phyloP scores from a whole-genome alignment of 2,113 vertebrate genomes.

The Camelus bactrianus region DNA sequence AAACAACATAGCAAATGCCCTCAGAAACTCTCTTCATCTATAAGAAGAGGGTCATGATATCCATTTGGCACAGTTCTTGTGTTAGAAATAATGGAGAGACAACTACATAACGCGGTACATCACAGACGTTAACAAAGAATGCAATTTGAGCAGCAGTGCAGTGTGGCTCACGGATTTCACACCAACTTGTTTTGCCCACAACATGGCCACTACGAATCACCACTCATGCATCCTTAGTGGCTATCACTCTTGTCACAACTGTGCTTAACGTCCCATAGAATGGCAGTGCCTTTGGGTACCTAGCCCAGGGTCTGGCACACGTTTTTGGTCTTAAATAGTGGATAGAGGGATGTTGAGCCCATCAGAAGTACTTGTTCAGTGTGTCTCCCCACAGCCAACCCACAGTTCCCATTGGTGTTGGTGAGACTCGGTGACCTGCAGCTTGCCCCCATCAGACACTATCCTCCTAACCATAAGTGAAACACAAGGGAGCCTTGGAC shows the following conservation, averaged over 20 bases:
- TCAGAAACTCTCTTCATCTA: neutral
- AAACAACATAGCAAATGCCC: neutral
- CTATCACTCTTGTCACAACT: neutral
- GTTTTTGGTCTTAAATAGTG: neutral
- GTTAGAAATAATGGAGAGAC: slow-evolving; percentile 1
- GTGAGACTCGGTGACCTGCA: neutral
- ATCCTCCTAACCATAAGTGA: slow-evolving; percentile 28
- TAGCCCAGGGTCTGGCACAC: neutral
- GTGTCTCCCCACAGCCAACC: neutral
- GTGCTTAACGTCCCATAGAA: neutral
- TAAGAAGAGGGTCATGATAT: neutral
- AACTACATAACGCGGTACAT: neutral
- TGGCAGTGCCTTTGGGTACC: neutral
- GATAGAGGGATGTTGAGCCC: neutral
- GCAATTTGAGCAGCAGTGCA: neutral
- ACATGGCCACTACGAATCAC: neutral
- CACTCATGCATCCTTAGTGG: neutral
- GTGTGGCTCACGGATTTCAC: neutral
- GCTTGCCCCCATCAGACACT: neutral
- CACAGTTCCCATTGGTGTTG: neutral
- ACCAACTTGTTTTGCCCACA: neutral
- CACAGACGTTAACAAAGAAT: neutral
- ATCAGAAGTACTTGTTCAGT: neutral
- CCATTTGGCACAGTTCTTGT: slow-evolving; percentile 7
- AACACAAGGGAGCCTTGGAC: neutral